These are phyloP conservation scores for Incurvaria masculella DNA, from an alignment of 2,888 invertebrate species.

Conservation along the genomic window DNA sequence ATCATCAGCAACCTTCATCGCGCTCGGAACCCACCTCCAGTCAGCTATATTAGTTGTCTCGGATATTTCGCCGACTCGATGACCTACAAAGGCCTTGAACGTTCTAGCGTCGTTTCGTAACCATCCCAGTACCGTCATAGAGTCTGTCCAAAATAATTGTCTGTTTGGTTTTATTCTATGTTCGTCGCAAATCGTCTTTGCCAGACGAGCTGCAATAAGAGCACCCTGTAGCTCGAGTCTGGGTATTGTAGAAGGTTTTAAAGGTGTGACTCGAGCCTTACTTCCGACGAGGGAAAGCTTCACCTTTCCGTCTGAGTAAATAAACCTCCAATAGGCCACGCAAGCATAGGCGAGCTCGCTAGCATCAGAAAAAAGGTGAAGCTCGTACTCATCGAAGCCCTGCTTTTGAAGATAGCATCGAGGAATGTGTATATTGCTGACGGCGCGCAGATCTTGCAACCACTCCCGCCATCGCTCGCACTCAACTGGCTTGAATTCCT, in stretches of 20 bases:
- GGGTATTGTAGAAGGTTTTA: neutral
- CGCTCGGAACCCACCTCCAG: constrained; percentile 13
- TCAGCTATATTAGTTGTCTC: constrained; percentile 11
- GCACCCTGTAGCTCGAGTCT: constrained; percentile 17
- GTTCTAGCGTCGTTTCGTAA: neutral
- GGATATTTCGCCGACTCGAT: constrained; percentile 17
- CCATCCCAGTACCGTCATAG: constrained; percentile 9
- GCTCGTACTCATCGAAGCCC: neutral
- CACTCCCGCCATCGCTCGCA: constrained; percentile 13
- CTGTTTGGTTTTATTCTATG: constrained; percentile 6
- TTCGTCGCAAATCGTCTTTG: constrained; percentile 13
- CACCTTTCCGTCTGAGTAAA: neutral
- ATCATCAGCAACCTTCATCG: constrained; percentile 17
- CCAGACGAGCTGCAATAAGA: constrained; percentile 15
- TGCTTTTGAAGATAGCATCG: neutral
- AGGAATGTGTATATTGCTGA: neutral
- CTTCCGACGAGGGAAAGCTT: neutral
- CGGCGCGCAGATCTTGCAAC: constrained; percentile 10
- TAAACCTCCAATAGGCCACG: neutral
- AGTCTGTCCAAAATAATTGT: constrained; percentile 16
- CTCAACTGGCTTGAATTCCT: neutral
- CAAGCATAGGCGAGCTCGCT: neutral
- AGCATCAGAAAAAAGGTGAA: neutral
- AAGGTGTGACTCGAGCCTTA: constrained; percentile 11
- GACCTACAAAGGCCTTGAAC: constrained; percentile 10